A percentile compares a stretch with the other conserved stretches of the same genome.
These are phyloP conservation scores for Cherax quadricarinatus DNA, from an alignment of 1,140 invertebrate species.

Conservation along the genomic window DNA sequence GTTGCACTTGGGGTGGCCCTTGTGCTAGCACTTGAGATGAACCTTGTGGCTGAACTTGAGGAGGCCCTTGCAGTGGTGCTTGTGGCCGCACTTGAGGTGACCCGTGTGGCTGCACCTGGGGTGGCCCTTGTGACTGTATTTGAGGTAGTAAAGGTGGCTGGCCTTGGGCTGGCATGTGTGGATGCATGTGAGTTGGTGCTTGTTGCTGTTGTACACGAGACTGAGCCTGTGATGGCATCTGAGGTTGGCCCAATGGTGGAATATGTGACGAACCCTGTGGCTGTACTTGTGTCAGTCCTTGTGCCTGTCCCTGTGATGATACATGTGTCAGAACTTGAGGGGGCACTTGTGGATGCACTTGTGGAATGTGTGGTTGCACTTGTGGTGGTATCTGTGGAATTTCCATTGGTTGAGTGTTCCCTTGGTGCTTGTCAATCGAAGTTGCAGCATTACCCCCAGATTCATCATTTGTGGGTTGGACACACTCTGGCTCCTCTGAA, in stretches of 20 bases:
- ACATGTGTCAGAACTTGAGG: not conserved
- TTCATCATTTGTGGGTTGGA: not conserved
- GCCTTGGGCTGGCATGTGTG: not conserved
- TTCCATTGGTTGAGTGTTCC: not conserved
- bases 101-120: not conserved
- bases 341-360: slow-evolving; percentile 2
- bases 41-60: not conserved
- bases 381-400: not conserved
- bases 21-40: not conserved
- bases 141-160: not conserved
- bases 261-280: not conserved
- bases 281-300: not conserved
- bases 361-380: not conserved
- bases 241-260: not conserved
- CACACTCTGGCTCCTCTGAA: slow-evolving; percentile 2
- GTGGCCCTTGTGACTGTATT: not conserved
- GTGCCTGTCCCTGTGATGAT: not conserved
- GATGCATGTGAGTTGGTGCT: not conserved
- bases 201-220: slow-evolving; percentile 18
- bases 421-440: not conserved
- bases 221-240: not conserved
- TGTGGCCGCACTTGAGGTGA: not conserved
- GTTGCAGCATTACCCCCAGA: not conserved
- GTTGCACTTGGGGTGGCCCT: not conserved
- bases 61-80: not conserved